Base-by-base conservation (phyloP, 2,888 invertebrate genomes). In the Hemithea aestivaria region DNA sequence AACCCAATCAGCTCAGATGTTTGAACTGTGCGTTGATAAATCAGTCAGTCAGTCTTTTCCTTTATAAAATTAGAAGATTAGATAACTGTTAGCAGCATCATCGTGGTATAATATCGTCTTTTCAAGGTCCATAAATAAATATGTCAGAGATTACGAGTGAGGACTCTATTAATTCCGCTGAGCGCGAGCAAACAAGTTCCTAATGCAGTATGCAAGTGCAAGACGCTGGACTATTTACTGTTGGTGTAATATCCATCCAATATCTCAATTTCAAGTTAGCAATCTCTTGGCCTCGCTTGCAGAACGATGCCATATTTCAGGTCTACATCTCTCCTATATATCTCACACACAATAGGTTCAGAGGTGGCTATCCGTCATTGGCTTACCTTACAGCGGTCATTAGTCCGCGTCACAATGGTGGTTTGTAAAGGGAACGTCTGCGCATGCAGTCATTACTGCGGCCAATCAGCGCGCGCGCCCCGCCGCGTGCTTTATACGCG, bases 291-390 rank as follows among this genome's bases (percentile, higher is more conserved):
- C 54, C 16, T 55, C 53, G 35, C 49, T 51, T 41, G 62, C 63
- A 58, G 29, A 66, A 63, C 51, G 64, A 55, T 50, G 51, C 55
- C 52, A 64, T 66, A 64, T 62, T 59, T 69, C 60, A 61, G 55
- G 47, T 27, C 48, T 42, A 50, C 49, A 51, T 62, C 55, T 53
- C 51, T 58, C 38, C 59, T 69, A 64, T 67, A 63, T 66, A 70
- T 64, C 54, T 57, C 62, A 56, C 56, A 76, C 76, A 79, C 79
- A 82, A 81, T 76, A 66, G 82, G 74, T 71, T 78, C 77, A 75
- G 70, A 78, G 78, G 75, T 76, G 77, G 69, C 73, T 67, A 84
- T 84, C 83, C 72, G 76, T 85, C 85, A 85, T 85, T 82, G 82
- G 84, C 65, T 72, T 73, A 70, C 66, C 56, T 59, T 66, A 59